Percentiles rank a stretch among this genome's conserved stretches.
Conservation (phyloP, 2,888 invertebrate species). For the Choristoneura rosaceana region DNA sequence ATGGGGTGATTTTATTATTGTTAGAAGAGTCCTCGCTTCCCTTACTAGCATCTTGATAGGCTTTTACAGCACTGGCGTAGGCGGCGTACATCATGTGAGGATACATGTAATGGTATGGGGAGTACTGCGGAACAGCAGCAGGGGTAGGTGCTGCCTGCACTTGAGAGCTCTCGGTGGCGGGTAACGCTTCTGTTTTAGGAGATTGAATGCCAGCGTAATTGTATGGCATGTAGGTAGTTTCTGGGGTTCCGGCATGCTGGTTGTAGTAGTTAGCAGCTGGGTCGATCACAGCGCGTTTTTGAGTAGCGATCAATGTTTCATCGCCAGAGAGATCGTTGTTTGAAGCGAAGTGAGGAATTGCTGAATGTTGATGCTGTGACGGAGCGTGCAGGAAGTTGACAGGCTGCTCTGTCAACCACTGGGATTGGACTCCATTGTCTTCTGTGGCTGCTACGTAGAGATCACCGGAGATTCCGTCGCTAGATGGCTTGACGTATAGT, state of each 20-base stretch:
- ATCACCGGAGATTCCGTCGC: constrained; percentile 76
- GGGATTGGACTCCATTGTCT: constrained; percentile 69
- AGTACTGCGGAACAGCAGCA: constrained; percentile 56
- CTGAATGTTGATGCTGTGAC: constrained; percentile 53
- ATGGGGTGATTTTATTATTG: constrained; percentile 52
- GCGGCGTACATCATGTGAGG: constrained; percentile 71
- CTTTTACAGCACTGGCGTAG: constrained; percentile 65
- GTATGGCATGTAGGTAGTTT: constrained; percentile 53
- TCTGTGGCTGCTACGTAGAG: constrained; percentile 79
- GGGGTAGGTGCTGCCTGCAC: constrained; percentile 51
- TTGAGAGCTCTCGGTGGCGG: constrained; percentile 51
- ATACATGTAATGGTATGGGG: constrained; percentile 70
- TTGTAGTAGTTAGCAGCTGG: constrained; percentile 68
- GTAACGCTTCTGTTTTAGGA: constrained; percentile 44
- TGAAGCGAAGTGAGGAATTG: constrained; percentile 49
- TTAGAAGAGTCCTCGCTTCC: constrained; percentile 58
- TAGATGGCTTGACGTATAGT: constrained; percentile 74
- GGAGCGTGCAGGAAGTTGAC: constrained; percentile 66
- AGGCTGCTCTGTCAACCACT: constrained; percentile 76
- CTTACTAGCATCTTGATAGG: constrained; percentile 63
- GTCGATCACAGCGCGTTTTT: constrained; percentile 66
- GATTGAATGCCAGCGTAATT: constrained; percentile 57
- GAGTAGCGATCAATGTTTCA: constrained; percentile 54
- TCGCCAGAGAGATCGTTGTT: constrained; percentile 54
- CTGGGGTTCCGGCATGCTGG: constrained; percentile 56